Percentiles rank a stretch among this genome's conserved stretches.
Evolutionary conservation across 2,888 invertebrate genomes (phyloP).

Genomic region (Tipula lateralis): DNA sequence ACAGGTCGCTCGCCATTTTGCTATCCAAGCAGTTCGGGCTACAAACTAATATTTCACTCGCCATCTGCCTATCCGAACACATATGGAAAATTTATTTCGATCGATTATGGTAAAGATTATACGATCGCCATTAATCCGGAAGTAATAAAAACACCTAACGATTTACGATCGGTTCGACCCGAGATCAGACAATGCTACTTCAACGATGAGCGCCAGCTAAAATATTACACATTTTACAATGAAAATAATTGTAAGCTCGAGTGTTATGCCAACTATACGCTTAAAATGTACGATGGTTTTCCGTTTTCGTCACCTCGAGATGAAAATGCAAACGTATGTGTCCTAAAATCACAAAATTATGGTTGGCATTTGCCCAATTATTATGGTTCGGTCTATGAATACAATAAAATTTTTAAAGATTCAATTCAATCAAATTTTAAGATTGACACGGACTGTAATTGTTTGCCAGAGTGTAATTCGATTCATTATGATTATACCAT

Average conservation of each 20-base stretch:
- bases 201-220: constrained; percentile 51
- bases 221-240: background rate
- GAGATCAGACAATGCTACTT: constrained; percentile 62
- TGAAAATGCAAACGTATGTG: background rate
- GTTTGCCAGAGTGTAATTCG: background rate
- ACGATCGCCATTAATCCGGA: background rate
- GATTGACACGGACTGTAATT: background rate
- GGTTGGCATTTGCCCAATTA: background rate
- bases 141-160: background rate
- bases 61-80: background rate
- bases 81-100: background rate
- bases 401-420: too few relatives aligned
- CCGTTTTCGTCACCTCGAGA: constrained; percentile 37
- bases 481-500: background rate
- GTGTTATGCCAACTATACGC: background rate
- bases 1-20: background rate
- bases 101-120: background rate
- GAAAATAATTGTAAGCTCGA: background rate
- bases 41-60: background rate
- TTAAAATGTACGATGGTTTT: background rate
- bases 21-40: background rate
- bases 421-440: too few relatives aligned
- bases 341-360: background rate
- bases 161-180: constrained; percentile 52
- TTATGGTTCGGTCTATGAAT: too few relatives aligned